phyloP scores from a whole-genome alignment of 2,113 vertebrate genomes.

The Stigmatopora nigra region DNA sequence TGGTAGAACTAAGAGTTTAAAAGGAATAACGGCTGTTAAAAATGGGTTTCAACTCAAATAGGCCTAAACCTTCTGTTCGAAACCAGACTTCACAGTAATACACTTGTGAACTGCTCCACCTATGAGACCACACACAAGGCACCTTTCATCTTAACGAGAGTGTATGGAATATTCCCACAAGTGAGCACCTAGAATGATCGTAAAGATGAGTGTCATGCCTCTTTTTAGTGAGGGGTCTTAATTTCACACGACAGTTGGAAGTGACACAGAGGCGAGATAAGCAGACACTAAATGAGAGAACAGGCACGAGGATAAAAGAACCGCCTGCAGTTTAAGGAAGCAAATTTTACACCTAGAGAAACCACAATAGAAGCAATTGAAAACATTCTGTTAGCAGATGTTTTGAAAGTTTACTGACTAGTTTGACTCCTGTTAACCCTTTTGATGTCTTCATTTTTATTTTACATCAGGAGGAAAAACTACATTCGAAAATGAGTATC shows the following conservation, averaged over 20 bases:
- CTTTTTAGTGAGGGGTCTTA: slow-evolving; percentile 8
- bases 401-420: background rate
- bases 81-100: background rate
- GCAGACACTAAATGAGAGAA: slow-evolving; percentile 31
- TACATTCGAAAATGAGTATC: background rate
- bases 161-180: slow-evolving; percentile 19
- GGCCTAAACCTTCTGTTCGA: background rate
- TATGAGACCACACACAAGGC: slow-evolving; percentile 14
- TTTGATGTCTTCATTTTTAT: background rate
- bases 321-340: slow-evolving; percentile 34
- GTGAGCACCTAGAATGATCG: slow-evolving; percentile 27
- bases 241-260: slow-evolving; percentile 25
- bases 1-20: background rate
- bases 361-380: background rate
- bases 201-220: slow-evolving; percentile 6
- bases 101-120: slow-evolving; percentile 8
- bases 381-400: slow-evolving; percentile 3
- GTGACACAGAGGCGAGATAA: slow-evolving; percentile 22
- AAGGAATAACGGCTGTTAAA: background rate
- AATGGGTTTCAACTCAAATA: background rate
- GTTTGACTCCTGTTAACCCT: background rate
- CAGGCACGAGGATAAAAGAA: slow-evolving; percentile 22
- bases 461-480: background rate
- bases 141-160: slow-evolving; percentile 12
- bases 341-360: slow-evolving; percentile 28